These are phyloP conservation scores for Holcopasites calliopsidis DNA, from an alignment of 1,140 invertebrate species.

Conservation along the genomic window DNA sequence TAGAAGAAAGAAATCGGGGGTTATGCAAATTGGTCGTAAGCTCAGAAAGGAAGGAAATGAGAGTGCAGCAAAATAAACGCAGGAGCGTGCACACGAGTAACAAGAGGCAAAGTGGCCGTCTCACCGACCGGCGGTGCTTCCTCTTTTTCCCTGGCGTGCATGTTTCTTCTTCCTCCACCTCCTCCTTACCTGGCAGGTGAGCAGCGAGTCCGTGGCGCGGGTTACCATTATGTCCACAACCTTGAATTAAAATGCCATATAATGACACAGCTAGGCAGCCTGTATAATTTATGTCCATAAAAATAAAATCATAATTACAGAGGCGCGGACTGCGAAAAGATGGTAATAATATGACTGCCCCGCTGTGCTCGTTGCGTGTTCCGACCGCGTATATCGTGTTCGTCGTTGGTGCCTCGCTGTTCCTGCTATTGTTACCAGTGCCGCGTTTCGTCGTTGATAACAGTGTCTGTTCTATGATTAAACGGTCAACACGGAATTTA, in stretches of 20 bases:
- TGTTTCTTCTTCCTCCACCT: constrained; percentile 6
- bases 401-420: constrained; percentile 37
- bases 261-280: constrained; percentile 76
- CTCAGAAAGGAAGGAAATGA: constrained; percentile 12
- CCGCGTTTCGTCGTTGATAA: constrained; percentile 6
- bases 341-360: constrained; percentile 75
- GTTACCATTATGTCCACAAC: constrained; percentile 77
- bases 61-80: constrained; percentile 33
- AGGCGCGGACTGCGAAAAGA: constrained; percentile 76
- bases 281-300: constrained; percentile 79
- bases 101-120: constrained; percentile 42
- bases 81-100: not conserved
- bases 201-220: constrained; percentile 61
- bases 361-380: constrained; percentile 64
- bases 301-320: constrained; percentile 80
- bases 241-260: constrained; percentile 79
- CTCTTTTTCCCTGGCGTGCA: not conserved
- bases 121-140: constrained; percentile 14
- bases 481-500: not conserved
- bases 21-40: constrained; percentile 13
- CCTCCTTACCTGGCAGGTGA: constrained; percentile 62
- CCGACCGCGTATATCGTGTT: constrained; percentile 53
- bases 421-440: constrained; percentile 9
- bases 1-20: not conserved
- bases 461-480: constrained; percentile 5